phyloP scores from a whole-genome alignment of 2,888 invertebrate species.

The Furcula furcula region DNA sequence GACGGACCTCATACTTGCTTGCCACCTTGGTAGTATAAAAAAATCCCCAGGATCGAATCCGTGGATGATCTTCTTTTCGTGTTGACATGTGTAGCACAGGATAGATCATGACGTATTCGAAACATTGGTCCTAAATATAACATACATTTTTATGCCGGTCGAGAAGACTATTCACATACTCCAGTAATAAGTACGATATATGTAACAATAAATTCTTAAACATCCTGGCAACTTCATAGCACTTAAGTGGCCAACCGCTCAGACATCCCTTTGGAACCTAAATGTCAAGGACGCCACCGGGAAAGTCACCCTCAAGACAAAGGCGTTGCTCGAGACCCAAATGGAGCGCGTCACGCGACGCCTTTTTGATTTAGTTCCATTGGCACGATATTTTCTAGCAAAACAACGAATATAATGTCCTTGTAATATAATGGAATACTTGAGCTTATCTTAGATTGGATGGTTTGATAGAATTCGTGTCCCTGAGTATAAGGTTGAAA shows the following conservation, averaged over 20 bases:
- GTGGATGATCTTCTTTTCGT: too few species aligned
- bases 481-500: too few species aligned
- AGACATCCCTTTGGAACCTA: background rate
- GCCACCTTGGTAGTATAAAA: too few species aligned
- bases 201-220: too few species aligned
- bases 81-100: too few species aligned
- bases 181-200: too few species aligned
- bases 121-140: too few species aligned
- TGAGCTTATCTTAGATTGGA: background rate
- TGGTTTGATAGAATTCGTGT: background rate
- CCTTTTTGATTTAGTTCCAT: conserved; percentile 16
- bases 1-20: too few species aligned
- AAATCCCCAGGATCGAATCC: too few species aligned
- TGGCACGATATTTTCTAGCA: conserved; percentile 11
- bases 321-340: conserved; percentile 11
- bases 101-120: too few species aligned
- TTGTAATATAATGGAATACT: background rate
- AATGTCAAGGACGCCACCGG: conserved; percentile 27
- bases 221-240: background rate
- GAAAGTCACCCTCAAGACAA: conserved; percentile 19
- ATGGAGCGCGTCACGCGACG: conserved; percentile 21
- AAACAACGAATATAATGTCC: background rate
- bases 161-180: too few species aligned
- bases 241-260: background rate
- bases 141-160: too few species aligned